Evolutionary conservation across 1,140 invertebrate genomes (phyloP).

Genomic region (Watersipora subatra): DNA sequence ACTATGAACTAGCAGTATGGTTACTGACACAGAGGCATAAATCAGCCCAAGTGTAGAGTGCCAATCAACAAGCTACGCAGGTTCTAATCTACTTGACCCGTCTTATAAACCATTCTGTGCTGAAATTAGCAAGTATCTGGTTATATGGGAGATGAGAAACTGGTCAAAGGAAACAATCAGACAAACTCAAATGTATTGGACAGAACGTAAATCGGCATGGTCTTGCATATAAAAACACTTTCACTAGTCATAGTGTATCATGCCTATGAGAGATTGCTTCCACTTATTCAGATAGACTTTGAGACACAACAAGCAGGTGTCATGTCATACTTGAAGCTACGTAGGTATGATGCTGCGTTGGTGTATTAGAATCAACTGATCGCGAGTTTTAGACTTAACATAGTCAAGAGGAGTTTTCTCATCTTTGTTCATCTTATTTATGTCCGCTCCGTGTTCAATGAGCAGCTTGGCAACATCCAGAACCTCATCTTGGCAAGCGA

Average conservation of each 20-base stretch:
- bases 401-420: not conserved
- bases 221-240: not conserved
- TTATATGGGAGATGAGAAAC: too few species aligned
- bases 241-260: not conserved
- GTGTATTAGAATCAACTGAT: not conserved
- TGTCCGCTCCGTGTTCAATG: slow-evolving; percentile 52
- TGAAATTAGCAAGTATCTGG: too few species aligned
- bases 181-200: too few species aligned
- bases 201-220: too few species aligned
- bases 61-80: too few species aligned
- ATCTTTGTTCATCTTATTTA: slow-evolving; percentile 51
- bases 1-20: too few species aligned
- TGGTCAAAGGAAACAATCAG: too few species aligned
- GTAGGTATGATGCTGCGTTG: not conserved
- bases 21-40: too few species aligned
- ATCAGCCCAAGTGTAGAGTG: too few species aligned
- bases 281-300: not conserved
- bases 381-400: not conserved
- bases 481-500: slow-evolving; percentile 70
- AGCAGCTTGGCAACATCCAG: slow-evolving; percentile 54
- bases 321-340: too few species aligned
- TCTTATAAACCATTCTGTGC: too few species aligned
- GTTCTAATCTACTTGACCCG: too few species aligned
- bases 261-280: not conserved
- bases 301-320: not conserved